These are phyloP conservation scores for Felis chaus DNA, from an alignment of 2,113 vertebrate genomes.

Conservation along the genomic window DNA sequence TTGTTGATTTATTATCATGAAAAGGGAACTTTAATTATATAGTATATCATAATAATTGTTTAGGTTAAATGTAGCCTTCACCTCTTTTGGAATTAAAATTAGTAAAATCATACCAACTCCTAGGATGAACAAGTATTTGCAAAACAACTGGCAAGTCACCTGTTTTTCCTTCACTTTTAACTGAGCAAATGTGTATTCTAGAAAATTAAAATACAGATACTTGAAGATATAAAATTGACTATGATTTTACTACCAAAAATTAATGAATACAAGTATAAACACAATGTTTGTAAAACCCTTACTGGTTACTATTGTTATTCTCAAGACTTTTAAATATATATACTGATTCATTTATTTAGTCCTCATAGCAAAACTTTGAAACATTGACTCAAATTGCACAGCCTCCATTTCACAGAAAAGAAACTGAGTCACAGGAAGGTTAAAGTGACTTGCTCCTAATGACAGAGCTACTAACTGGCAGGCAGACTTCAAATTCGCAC, in stretches of 20 bases:
- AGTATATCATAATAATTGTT: not conserved
- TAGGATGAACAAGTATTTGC: not conserved
- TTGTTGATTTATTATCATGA: not conserved
- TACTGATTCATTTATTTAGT: not conserved
- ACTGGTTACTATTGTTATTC: not conserved
- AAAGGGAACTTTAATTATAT: not conserved
- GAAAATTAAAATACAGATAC: not conserved
- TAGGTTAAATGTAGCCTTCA: not conserved
- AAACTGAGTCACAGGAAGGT: not conserved
- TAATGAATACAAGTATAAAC: not conserved
- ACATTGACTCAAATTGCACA: not conserved
- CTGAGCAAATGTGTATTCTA: not conserved
- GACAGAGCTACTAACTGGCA: not conserved
- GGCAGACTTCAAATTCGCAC: not conserved
- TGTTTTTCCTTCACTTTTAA: not conserved
- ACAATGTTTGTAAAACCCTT: not conserved
- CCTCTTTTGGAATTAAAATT: not conserved
- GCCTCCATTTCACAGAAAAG: not conserved
- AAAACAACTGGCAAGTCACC: not conserved
- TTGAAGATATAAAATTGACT: not conserved
- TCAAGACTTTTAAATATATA: not conserved
- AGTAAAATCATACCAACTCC: not conserved
- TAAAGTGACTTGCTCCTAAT: not conserved
- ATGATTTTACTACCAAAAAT: not conserved
- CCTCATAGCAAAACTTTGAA: not conserved